phyloP scores from a whole-genome alignment of 2,888 invertebrate species.

The Acronicta leporina region DNA sequence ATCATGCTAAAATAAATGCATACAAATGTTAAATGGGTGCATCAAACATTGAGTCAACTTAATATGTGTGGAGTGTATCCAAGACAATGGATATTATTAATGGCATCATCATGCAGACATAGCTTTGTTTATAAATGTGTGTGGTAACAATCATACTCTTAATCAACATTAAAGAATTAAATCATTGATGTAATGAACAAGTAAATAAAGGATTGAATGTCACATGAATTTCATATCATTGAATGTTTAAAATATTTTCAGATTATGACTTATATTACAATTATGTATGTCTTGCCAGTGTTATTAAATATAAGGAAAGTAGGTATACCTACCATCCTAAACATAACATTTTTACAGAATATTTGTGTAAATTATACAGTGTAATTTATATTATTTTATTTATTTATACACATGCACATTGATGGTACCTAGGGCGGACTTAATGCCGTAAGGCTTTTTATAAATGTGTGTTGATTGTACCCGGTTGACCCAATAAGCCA shows the following conservation, averaged over 20 bases:
- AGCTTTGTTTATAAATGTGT: constrained; percentile 56
- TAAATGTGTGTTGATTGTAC: neutral
- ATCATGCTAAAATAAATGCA: constrained; percentile 11
- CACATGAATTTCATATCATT: neutral
- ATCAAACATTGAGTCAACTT: constrained; percentile 16
- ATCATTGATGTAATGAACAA: constrained; percentile 11
- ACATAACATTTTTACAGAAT: too few species aligned
- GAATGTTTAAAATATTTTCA: constrained; percentile 9
- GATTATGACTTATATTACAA: constrained; percentile 1
- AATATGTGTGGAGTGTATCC: constrained; percentile 29
- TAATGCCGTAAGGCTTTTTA: too few species aligned
- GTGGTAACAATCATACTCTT: constrained; percentile 38
- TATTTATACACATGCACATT: too few species aligned
- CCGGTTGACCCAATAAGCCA: constrained; percentile 22
- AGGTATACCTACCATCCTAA: too few species aligned
- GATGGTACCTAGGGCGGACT: too few species aligned
- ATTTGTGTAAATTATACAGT: too few species aligned
- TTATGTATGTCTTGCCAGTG: neutral
- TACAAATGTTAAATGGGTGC: constrained; percentile 31
- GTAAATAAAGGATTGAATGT: neutral
- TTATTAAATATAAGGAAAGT: constrained; percentile 9
- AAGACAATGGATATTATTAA: constrained; percentile 59
- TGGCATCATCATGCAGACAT: constrained; percentile 54
- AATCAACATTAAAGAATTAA: constrained; percentile 37
- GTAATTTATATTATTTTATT: too few species aligned